Conservation (phyloP, 2,888 invertebrate species). For the Habroteleia sp. region DNA sequence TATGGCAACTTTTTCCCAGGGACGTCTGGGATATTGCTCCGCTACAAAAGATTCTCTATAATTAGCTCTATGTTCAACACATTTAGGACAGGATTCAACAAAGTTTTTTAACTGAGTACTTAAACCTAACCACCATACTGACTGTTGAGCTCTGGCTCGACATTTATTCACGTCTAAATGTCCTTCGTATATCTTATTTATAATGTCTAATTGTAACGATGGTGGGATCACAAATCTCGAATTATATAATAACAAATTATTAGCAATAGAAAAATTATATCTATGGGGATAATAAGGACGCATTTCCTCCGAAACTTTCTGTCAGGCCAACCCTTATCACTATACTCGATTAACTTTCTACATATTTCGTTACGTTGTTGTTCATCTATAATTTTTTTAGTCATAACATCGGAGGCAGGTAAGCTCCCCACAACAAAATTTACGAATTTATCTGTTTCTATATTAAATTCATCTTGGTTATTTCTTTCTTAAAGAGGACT, state of each 20-base stretch:
- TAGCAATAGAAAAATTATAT: slow-evolving; percentile 2
- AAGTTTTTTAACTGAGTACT: no score
- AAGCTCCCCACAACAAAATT: slow-evolving; percentile 1
- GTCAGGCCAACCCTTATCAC: background rate
- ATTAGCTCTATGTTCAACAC: background rate
- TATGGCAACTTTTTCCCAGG: slow-evolving; percentile 8
- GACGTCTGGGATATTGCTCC: slow-evolving; percentile 3
- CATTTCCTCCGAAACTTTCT: slow-evolving; percentile 3
- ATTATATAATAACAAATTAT: slow-evolving; percentile 1
- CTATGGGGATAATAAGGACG: slow-evolving; percentile 1
- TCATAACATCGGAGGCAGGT: background rate
- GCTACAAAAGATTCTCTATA: background rate
- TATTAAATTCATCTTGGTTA: slow-evolving; percentile 33
- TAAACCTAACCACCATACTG: slow-evolving; percentile 5
- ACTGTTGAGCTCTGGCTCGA: slow-evolving; percentile 2
- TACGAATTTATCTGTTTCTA: slow-evolving; percentile 7
- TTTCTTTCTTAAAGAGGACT: slow-evolving; percentile 28
- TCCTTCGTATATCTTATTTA: slow-evolving; percentile 4
- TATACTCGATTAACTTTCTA: slow-evolving; percentile 2
- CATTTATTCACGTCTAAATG: slow-evolving; percentile 3
- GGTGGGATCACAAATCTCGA: slow-evolving; percentile 3
- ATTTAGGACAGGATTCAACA: slow-evolving; percentile 9
- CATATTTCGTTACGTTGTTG: slow-evolving; percentile 2
- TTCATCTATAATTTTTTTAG: background rate
- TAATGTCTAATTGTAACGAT: background rate